Percentiles rank a stretch among this genome's conserved stretches.
These are phyloP conservation scores for Podarcis raffonei DNA, from an alignment of 2,113 vertebrate species.

Conservation along the genomic window DNA sequence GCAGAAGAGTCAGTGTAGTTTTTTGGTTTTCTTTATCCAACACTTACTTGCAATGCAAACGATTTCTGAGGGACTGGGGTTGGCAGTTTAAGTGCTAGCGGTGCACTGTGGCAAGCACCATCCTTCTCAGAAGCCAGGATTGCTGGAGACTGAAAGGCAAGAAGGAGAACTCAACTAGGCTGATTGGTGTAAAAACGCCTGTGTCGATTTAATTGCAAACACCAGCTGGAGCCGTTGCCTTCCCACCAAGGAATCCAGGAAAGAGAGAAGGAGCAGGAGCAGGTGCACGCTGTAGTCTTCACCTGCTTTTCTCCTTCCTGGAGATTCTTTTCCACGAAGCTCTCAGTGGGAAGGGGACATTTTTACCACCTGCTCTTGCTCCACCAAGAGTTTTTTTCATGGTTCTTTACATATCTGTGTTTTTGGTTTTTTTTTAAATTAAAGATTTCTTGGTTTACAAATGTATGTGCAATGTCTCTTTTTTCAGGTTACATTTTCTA, in stretches of 20 bases:
- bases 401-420: neutral
- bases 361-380: neutral
- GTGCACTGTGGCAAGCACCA: conserved; percentile 77
- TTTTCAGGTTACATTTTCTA: no score
- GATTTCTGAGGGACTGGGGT: conserved; percentile 87
- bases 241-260: neutral
- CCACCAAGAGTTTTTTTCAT: neutral
- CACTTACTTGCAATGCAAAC: conserved; percentile 88
- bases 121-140: conserved; percentile 84
- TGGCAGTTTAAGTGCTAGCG: conserved; percentile 85
- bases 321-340: no score
- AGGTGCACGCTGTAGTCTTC: no score
- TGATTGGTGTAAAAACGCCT: neutral
- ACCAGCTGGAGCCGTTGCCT: no score
- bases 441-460: no score
- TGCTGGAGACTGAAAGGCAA: conserved; percentile 77
- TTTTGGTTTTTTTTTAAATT: neutral
- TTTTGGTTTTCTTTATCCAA: no score
- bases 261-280: neutral
- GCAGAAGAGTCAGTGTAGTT: neutral
- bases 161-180: conserved; percentile 5
- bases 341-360: no score
- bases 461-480: no score
- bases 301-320: no score
- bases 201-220: neutral